phyloP scores from a whole-genome alignment of 2,888 invertebrate species.

The Molorchus minor region DNA sequence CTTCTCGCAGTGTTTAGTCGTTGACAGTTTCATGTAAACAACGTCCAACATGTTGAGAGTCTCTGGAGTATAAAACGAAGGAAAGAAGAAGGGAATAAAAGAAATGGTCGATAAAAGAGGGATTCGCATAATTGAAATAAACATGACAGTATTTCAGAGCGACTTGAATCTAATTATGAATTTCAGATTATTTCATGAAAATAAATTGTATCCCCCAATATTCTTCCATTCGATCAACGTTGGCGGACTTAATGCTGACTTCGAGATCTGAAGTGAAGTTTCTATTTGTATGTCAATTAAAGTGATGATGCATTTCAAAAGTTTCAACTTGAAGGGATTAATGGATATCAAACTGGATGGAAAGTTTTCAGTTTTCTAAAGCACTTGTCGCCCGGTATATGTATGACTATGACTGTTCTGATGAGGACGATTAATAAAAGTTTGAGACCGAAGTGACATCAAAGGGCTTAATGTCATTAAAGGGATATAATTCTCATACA shows the following conservation, averaged over 20 bases:
- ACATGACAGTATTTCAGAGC: slow-evolving; percentile 57
- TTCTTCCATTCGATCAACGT: slow-evolving; percentile 27
- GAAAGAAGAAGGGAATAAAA: slow-evolving; percentile 44
- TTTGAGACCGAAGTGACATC: background rate
- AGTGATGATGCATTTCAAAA: slow-evolving; percentile 44
- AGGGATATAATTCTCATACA: background rate
- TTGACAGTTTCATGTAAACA: slow-evolving; percentile 15
- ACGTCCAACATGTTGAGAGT: slow-evolving; percentile 31
- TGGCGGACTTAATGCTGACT: slow-evolving; percentile 31
- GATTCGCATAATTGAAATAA: slow-evolving; percentile 60
- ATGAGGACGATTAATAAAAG: too few species aligned
- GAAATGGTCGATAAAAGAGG: slow-evolving; percentile 50
- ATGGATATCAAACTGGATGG: background rate
- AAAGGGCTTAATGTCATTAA: background rate
- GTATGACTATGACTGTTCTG: too few species aligned
- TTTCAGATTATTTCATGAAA: slow-evolving; percentile 51
- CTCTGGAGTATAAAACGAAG: slow-evolving; percentile 34
- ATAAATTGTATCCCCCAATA: slow-evolving; percentile 50
- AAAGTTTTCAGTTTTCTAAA: background rate
- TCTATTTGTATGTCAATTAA: slow-evolving; percentile 44
- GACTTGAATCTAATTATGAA: slow-evolving; percentile 58
- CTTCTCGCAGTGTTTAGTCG: slow-evolving; percentile 3
- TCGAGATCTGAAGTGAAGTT: slow-evolving; percentile 40
- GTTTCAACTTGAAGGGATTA: slow-evolving; percentile 1
- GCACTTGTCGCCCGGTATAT: background rate